Conservation (phyloP, 2,888 invertebrate species). For the Sialis fuliginosa region DNA sequence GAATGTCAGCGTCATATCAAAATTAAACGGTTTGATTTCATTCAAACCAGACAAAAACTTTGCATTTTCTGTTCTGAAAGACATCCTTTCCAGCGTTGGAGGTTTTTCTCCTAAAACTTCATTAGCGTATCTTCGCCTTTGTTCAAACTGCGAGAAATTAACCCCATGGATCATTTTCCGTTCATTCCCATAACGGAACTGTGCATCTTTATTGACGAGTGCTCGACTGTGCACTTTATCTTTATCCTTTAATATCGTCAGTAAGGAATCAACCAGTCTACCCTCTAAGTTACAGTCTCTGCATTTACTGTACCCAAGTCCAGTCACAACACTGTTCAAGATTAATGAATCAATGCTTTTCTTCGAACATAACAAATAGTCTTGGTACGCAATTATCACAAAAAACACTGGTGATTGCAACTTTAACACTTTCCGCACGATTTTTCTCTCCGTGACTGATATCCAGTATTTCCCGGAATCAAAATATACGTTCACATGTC, state of each 20-base stretch:
- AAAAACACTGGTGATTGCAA: no score
- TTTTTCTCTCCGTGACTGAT: not conserved
- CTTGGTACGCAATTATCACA: no score
- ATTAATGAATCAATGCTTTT: no score
- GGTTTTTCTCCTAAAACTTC: not conserved
- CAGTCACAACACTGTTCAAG: no score
- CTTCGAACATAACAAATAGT: no score
- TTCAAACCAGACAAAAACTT: not conserved
- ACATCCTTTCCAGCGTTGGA: not conserved
- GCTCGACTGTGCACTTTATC: not conserved
- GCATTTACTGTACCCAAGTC: not conserved
- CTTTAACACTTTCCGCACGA: no score
- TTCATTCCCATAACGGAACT: no score
- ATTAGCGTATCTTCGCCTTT: not conserved
- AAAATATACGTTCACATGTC: no score
- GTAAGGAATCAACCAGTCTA: not conserved
- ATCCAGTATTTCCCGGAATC: not conserved
- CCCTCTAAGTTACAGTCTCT: not conserved
- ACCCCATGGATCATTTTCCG: not conserved
- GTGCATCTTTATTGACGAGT: not conserved
- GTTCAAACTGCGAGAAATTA: not conserved
- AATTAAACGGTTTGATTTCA: not conserved
- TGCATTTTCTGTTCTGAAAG: not conserved
- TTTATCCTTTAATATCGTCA: not conserved
- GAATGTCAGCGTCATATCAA: not conserved